These are phyloP conservation scores for Mus spicilegus DNA, from an alignment of 2,113 vertebrate genomes.

Conservation along the genomic window DNA sequence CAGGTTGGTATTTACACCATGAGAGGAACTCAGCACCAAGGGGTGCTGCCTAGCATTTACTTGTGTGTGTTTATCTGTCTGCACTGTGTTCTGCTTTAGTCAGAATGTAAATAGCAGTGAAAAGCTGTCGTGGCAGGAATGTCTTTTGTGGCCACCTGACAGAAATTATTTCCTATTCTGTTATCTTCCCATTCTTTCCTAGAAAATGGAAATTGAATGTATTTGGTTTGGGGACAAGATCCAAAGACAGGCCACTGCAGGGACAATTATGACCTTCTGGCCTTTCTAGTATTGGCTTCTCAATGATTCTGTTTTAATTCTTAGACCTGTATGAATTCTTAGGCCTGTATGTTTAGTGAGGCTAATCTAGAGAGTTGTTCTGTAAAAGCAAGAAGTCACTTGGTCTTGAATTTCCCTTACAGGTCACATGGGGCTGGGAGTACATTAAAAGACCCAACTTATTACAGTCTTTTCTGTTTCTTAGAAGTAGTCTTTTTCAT, in stretches of 20 bases:
- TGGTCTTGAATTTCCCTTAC: not conserved
- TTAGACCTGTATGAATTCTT: not conserved
- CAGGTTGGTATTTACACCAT: conserved; percentile 60
- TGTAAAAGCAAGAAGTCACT: not conserved
- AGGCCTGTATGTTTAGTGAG: not conserved
- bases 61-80: conserved; percentile 54
- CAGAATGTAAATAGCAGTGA: conserved; percentile 37
- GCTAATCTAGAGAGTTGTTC: not conserved
- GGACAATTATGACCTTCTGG: not conserved
- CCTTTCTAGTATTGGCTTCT: not conserved
- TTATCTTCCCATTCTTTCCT: conserved; percentile 17
- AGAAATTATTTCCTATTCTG: conserved; percentile 36
- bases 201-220: not conserved
- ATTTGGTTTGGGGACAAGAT: conserved; percentile 14
- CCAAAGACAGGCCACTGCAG: not conserved
- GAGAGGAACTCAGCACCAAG: not conserved
- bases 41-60: not conserved
- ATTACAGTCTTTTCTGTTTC: not conserved
- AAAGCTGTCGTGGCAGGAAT: conserved; percentile 34
- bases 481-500: not conserved
- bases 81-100: conserved; percentile 33
- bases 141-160: not conserved
- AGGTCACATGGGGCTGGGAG: not conserved
- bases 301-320: not conserved
- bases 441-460: not conserved